phyloP scores from a whole-genome alignment of 1,140 invertebrate species.

The Homarus americanus region DNA sequence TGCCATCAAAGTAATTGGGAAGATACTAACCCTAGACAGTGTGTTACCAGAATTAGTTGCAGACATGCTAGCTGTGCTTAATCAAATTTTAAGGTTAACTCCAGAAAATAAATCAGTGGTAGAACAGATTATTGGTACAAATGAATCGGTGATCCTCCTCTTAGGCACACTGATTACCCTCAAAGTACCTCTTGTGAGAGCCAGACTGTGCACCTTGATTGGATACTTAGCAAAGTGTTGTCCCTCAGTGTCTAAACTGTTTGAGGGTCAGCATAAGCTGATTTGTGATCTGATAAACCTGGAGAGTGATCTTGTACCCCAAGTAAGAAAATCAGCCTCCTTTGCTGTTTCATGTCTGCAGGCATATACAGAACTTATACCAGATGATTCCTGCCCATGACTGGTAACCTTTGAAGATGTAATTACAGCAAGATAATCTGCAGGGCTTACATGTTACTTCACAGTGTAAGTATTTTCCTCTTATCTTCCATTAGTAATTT shows the following conservation, averaged over 20 bases:
- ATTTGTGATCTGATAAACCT: slow-evolving; percentile 73
- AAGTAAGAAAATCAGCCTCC: slow-evolving; percentile 70
- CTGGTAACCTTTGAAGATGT: background rate
- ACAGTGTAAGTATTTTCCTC: too few relatives aligned
- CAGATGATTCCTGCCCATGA: slow-evolving; percentile 57
- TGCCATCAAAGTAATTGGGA: slow-evolving; percentile 79
- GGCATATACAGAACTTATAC: slow-evolving; percentile 54
- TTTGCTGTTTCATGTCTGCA: slow-evolving; percentile 73
- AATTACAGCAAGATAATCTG: background rate
- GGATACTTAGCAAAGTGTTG: slow-evolving; percentile 67
- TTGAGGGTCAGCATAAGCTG: slow-evolving; percentile 71
- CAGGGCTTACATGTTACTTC: background rate
- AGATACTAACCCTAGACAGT: slow-evolving; percentile 81
- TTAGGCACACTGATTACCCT: slow-evolving; percentile 67
- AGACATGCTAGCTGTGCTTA: slow-evolving; percentile 85
- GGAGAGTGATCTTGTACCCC: slow-evolving; percentile 67
- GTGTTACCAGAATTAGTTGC: slow-evolving; percentile 82
- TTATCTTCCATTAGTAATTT: too few relatives aligned
- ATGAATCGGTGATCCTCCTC: slow-evolving; percentile 51
- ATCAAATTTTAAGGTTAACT: slow-evolving; percentile 85
- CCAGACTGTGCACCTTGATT: slow-evolving; percentile 62
- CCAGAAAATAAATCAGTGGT: slow-evolving; percentile 87
- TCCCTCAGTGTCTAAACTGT: slow-evolving; percentile 38
- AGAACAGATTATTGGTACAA: slow-evolving; percentile 82
- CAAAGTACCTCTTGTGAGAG: slow-evolving; percentile 61